These are phyloP conservation scores for Diachasmimorpha longicaudata DNA, from an alignment of 1,140 invertebrate genomes.

Conservation along the genomic window DNA sequence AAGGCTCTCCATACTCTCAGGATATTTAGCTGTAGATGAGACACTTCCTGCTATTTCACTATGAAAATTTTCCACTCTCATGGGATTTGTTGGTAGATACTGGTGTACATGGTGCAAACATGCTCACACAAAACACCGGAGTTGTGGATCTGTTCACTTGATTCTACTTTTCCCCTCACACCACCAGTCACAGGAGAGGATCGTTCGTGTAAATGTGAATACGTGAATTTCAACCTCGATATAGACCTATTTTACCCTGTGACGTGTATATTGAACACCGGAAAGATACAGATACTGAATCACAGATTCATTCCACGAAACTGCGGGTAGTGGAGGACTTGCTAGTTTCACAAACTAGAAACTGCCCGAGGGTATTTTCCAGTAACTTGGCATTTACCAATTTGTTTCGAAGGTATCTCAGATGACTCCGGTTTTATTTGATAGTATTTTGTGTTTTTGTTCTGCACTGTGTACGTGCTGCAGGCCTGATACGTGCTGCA, in stretches of 20 bases:
- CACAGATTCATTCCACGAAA: conserved; percentile 10
- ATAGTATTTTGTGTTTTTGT: not conserved
- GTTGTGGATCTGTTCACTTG: not conserved
- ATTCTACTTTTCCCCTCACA: not conserved
- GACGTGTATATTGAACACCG: not conserved
- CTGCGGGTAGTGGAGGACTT: not conserved
- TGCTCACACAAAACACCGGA: not conserved
- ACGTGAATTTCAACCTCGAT: not conserved
- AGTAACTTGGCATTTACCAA: conserved; percentile 12
- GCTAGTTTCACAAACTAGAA: conserved; percentile 4
- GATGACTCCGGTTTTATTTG: not conserved
- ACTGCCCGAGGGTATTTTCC: conserved; percentile 8
- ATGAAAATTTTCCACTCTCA: not conserved
- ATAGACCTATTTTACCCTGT: not conserved
- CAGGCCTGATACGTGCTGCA: not conserved
- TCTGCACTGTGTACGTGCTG: not conserved
- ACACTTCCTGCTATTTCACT: not conserved
- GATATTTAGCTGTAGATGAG: not conserved
- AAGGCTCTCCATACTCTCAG: not conserved
- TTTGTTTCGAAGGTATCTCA: not conserved
- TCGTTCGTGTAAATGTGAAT: not conserved
- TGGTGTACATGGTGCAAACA: not conserved
- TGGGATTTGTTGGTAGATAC: not conserved
- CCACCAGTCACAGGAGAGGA: not conserved
- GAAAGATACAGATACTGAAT: not conserved